A percentile compares a stretch with the other conserved stretches of the same genome.
phyloP scores from a whole-genome alignment of 2,888 invertebrate genomes.

The Pyralis farinalis region DNA sequence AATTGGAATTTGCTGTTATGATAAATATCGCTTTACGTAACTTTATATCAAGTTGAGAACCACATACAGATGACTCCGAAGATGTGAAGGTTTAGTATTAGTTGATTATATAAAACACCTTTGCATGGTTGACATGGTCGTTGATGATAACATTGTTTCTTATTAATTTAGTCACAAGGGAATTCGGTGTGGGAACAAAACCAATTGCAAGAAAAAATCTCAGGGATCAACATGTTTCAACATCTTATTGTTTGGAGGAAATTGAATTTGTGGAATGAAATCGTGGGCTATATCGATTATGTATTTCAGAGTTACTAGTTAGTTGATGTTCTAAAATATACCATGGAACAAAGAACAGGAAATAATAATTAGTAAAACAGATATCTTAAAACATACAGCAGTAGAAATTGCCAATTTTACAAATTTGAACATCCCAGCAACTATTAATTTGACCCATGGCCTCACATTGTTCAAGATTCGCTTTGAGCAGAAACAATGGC shows the following conservation, averaged over 20 bases:
- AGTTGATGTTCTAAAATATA: too few relatives aligned
- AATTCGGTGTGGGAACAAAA: constrained; percentile 59
- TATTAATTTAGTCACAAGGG: constrained; percentile 61
- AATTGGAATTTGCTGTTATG: constrained; percentile 37
- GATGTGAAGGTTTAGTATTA: background rate
- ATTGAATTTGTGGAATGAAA: constrained; percentile 31
- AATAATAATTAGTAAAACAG: background rate
- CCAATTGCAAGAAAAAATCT: constrained; percentile 58
- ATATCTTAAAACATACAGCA: background rate
- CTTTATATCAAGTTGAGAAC: constrained; percentile 15
- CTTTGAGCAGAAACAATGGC: constrained; percentile 43
- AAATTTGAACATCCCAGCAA: constrained; percentile 27
- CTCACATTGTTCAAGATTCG: constrained; percentile 27
- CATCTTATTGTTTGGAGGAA: constrained; percentile 57
- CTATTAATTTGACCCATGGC: constrained; percentile 24
- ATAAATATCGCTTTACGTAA: constrained; percentile 34
- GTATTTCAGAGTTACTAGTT: background rate
- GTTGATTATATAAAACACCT: constrained; percentile 10
- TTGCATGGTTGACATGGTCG: constrained; percentile 29
- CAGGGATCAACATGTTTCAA: constrained; percentile 53
- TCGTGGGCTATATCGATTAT: too few relatives aligned
- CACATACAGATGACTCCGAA: background rate
- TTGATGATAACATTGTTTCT: constrained; percentile 51
- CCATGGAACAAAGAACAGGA: background rate
- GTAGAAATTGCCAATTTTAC: background rate